Evolutionary conservation across 2,113 vertebrate genomes (phyloP).

Genomic region (Heterotis niloticus): DNA sequence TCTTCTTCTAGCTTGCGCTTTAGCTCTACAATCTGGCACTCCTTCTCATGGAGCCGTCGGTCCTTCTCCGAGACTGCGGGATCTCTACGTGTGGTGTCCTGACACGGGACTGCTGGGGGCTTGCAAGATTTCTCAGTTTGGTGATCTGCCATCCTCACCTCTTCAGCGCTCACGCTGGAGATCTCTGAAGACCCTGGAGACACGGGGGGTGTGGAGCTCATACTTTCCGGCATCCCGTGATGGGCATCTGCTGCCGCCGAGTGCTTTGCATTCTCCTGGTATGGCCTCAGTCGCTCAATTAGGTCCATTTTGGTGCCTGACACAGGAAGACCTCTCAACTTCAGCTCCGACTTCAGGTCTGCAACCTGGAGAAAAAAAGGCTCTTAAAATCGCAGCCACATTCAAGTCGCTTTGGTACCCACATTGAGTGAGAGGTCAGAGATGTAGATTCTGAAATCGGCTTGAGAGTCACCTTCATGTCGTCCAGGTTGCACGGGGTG

Average conservation of each 20-base stretch:
- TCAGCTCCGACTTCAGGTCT: constrained; percentile 77
- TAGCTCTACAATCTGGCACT: constrained; percentile 77
- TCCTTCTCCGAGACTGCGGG: constrained; percentile 69
- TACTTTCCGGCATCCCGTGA: constrained; percentile 49
- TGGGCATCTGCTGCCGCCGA: neutral
- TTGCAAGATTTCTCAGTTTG: constrained; percentile 68
- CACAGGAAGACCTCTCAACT: constrained; percentile 74
- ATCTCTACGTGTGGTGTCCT: constrained; percentile 49
- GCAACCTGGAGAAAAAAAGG: constrained; percentile 60
- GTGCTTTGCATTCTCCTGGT: constrained; percentile 56
- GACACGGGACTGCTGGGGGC: constrained; percentile 56
- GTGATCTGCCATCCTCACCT: constrained; percentile 62
- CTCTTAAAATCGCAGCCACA: neutral
- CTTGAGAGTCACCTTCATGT: constrained; percentile 66
- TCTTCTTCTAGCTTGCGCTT: constrained; percentile 77
- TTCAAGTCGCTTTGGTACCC: neutral
- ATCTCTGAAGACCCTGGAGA: constrained; percentile 70
- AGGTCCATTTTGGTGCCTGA: constrained; percentile 79
- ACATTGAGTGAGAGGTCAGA: neutral
- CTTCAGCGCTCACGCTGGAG: constrained; percentile 72
- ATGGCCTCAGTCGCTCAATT: constrained; percentile 74
- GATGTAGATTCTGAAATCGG: neutral
- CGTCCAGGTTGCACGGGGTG: constrained; percentile 71
- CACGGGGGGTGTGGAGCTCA: constrained; percentile 59
- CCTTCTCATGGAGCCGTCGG: constrained; percentile 80